phyloP scores from a whole-genome alignment of 1,140 invertebrate genomes.

The Vanessa tameamea region DNA sequence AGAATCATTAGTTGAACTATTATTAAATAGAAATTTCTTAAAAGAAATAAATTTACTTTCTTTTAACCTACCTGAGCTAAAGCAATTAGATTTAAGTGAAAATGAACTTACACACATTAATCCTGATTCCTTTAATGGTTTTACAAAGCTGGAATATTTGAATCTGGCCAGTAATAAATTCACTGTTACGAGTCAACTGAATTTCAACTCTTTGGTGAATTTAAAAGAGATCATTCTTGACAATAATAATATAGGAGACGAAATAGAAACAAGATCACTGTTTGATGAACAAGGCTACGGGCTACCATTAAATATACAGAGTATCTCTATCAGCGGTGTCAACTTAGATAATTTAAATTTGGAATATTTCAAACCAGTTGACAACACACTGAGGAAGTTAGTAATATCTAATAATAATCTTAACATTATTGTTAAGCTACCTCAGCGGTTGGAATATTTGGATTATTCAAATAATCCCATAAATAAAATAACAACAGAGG shows the following conservation, averaged over 20 bases:
- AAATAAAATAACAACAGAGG: slow-evolving; percentile 10
- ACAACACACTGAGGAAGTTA: slow-evolving; percentile 28
- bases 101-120: slow-evolving; percentile 30
- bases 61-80: slow-evolving; percentile 32
- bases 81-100: slow-evolving; percentile 33
- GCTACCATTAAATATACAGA: slow-evolving; percentile 24
- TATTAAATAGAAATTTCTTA: slow-evolving; percentile 27
- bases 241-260: slow-evolving; percentile 30
- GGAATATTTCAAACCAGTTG: slow-evolving; percentile 17
- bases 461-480: slow-evolving; percentile 39
- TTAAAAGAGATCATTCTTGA: slow-evolving; percentile 33
- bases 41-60: slow-evolving; percentile 16
- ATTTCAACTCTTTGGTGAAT: slow-evolving; percentile 26
- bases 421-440: slow-evolving; percentile 21
- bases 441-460: slow-evolving; percentile 27
- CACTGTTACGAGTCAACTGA: slow-evolving; percentile 18
- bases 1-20: slow-evolving; percentile 17
- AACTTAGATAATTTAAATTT: slow-evolving; percentile 25
- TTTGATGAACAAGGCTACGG: slow-evolving; percentile 28
- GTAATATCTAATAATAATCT: slow-evolving; percentile 31
- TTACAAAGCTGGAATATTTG: slow-evolving; percentile 28
- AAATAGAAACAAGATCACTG: slow-evolving; percentile 19
- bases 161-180: slow-evolving; percentile 36
- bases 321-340: slow-evolving; percentile 33
- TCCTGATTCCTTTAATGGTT: slow-evolving; percentile 20